These are phyloP conservation scores for Linnaemya tessellans DNA, from an alignment of 2,888 invertebrate genomes.

Conservation along the genomic window DNA sequence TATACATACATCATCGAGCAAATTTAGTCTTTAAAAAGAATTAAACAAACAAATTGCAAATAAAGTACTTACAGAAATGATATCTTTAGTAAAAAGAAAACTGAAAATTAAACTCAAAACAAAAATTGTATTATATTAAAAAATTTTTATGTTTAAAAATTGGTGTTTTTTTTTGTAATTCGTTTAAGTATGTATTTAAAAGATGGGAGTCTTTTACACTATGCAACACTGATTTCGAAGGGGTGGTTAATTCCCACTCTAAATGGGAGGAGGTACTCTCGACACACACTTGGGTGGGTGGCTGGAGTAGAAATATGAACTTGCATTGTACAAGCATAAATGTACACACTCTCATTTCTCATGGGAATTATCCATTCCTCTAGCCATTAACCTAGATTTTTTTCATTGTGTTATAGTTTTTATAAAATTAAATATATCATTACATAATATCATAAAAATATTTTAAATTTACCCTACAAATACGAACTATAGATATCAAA, in stretches of 20 bases:
- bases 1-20: too few relatives aligned
- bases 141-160: slow-evolving; percentile 47
- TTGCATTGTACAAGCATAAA: too few relatives aligned
- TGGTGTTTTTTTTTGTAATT: slow-evolving; percentile 50
- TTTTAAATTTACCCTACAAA: slow-evolving; percentile 38
- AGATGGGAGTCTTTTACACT: neutral
- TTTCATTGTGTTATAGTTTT: neutral
- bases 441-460: slow-evolving; percentile 11
- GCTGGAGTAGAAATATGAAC: too few relatives aligned
- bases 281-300: neutral
- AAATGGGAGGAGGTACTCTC: neutral
- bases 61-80: neutral
- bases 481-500: slow-evolving; percentile 3
- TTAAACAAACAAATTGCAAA: neutral
- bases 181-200: slow-evolving; percentile 9
- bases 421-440: slow-evolving; percentile 4
- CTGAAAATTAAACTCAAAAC: slow-evolving; percentile 2
- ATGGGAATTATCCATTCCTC: neutral
- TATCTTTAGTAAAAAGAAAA: neutral
- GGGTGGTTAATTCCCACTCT: neutral
- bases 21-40: neutral
- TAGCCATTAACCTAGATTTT: neutral
- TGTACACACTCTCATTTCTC: neutral
- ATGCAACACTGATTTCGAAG: neutral
- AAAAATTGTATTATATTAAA: neutral